Evolutionary conservation across 2,888 invertebrate genomes (phyloP).

Genomic region (Crepidodera aurea): DNA sequence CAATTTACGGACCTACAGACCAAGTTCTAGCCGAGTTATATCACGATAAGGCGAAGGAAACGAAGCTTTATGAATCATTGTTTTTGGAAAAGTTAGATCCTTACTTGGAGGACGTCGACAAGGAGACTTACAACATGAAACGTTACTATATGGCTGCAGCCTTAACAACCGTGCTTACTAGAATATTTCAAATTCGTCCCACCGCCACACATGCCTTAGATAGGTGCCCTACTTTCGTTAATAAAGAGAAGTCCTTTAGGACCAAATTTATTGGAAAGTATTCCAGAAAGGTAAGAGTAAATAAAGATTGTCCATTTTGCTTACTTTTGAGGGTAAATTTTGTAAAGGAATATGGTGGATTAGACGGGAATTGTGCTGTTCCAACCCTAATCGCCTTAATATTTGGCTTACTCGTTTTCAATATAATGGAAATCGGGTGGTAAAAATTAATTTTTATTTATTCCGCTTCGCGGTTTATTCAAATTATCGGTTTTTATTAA

Average conservation of each 20-base stretch:
- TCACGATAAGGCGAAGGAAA: slow-evolving; percentile 79
- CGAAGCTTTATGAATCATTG: slow-evolving; percentile 75
- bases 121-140: slow-evolving; percentile 67
- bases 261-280: slow-evolving; percentile 70
- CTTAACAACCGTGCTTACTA: slow-evolving; percentile 80
- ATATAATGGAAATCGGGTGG: no score
- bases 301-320: no score
- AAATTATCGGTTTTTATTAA: no score
- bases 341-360: no score
- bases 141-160: slow-evolving; percentile 79
- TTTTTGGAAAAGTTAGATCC: slow-evolving; percentile 77
- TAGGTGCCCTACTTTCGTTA: slow-evolving; percentile 83
- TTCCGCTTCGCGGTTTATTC: no score
- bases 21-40: slow-evolving; percentile 79
- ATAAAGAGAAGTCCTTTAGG: slow-evolving; percentile 81
- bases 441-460: no score
- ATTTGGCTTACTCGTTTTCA: no score
- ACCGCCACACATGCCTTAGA: slow-evolving; percentile 70
- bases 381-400: no score
- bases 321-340: no score
- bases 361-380: no score
- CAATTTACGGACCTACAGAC: slow-evolving; percentile 89
- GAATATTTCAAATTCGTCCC: slow-evolving; percentile 76
- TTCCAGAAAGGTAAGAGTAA: slow-evolving; percentile 47
- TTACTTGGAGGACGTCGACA: slow-evolving; percentile 71